Evolutionary conservation across 2,113 vertebrate genomes (phyloP).

Genomic region (Anguilla japonica): DNA sequence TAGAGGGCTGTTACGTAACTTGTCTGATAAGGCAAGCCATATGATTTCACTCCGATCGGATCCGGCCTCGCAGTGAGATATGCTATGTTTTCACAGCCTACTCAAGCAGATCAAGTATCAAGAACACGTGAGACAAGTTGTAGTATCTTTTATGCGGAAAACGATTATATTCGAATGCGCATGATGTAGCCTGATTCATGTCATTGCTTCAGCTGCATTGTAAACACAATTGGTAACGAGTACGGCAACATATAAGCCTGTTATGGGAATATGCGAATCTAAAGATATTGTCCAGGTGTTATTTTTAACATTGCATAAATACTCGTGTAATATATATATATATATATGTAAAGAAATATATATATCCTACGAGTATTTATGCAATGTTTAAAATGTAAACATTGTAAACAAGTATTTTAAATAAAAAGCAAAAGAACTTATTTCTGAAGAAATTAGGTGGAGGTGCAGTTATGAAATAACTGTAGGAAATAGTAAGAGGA

Average conservation of each 20-base stretch:
- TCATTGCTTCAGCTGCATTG: neutral
- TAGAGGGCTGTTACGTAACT: constrained; percentile 5
- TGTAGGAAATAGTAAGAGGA: neutral
- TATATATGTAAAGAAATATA: too few species aligned
- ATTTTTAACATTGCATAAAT: too few species aligned
- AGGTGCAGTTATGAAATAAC: neutral
- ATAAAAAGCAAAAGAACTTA: too few species aligned
- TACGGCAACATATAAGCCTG: too few species aligned
- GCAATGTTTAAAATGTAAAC: too few species aligned
- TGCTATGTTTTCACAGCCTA: neutral
- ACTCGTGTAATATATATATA: too few species aligned
- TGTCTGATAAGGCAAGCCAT: constrained; percentile 12
- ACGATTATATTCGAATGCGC: neutral
- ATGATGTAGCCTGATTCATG: neutral
- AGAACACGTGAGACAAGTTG: neutral
- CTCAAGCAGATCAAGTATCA: neutral
- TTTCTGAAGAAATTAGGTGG: neutral
- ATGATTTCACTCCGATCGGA: neutral
- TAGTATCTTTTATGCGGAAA: neutral
- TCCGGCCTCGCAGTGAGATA: neutral
- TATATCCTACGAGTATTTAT: too few species aligned
- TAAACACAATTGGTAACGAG: too few species aligned
- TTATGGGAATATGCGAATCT: too few species aligned
- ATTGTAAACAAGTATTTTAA: too few species aligned
- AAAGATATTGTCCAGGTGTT: too few species aligned